These are phyloP conservation scores for Octodon degus DNA, from an alignment of 2,113 vertebrate genomes.

Conservation along the genomic window DNA sequence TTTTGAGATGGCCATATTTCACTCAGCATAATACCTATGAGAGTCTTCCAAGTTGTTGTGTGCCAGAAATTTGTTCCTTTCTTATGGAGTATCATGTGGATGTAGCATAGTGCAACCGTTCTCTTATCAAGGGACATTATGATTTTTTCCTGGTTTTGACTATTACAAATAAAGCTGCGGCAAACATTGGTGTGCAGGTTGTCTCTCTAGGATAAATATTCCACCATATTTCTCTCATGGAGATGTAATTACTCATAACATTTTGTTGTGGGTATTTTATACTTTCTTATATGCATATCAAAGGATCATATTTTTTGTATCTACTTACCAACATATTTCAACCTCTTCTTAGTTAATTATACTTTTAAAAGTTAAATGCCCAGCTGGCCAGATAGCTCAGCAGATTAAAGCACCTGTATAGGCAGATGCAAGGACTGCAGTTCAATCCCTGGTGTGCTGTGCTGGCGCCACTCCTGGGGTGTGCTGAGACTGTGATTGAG, in stretches of 20 bases:
- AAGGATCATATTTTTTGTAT: background rate
- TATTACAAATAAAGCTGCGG: slow-evolving; percentile 2
- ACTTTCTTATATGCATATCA: background rate
- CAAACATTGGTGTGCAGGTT: background rate
- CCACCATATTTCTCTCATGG: background rate
- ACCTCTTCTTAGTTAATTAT: slow-evolving; percentile 26
- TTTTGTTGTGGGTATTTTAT: background rate
- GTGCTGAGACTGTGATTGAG: no score
- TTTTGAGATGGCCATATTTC: slow-evolving; percentile 43
- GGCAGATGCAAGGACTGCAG: no score
- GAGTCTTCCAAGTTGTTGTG: background rate
- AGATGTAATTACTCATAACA: background rate
- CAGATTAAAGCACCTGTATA: no score
- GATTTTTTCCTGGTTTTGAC: slow-evolving; percentile 22
- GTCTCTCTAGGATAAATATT: background rate
- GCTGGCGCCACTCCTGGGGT: no score
- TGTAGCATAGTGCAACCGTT: background rate
- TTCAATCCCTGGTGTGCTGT: no score
- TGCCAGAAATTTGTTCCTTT: background rate
- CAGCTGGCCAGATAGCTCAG: no score
- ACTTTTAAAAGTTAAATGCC: background rate
- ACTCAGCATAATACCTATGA: background rate
- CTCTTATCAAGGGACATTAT: background rate
- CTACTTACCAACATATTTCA: background rate
- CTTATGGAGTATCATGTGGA: background rate